phyloP scores from a whole-genome alignment of 2,888 invertebrate genomes.

The Stegophylla sp. region DNA sequence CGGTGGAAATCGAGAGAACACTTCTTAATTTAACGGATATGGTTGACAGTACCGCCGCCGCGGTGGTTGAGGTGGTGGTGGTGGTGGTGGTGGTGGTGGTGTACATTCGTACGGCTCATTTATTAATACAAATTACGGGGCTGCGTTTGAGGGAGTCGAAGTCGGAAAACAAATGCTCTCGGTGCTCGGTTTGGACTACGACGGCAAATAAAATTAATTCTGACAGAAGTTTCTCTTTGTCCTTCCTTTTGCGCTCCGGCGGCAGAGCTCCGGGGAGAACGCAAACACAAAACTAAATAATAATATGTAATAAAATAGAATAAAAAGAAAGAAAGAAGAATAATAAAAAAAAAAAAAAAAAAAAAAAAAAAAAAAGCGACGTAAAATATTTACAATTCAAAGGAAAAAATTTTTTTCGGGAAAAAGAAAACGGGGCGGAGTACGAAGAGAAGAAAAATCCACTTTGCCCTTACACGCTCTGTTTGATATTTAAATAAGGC shows the following conservation, averaged over 20 bases:
- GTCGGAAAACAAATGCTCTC: constrained; percentile 21
- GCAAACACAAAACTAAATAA: constrained; percentile 23
- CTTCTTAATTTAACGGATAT: not conserved
- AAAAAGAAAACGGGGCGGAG: not conserved
- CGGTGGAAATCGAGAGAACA: not conserved
- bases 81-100: no score
- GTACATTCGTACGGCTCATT: not conserved
- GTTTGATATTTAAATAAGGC: constrained; percentile 53
- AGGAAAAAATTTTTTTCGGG: constrained; percentile 15
- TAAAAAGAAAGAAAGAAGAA: no score
- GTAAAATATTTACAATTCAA: constrained; percentile 1
- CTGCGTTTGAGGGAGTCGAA: not conserved
- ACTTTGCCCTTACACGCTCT: constrained; percentile 34
- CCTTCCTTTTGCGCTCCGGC: not conserved
- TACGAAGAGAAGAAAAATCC: constrained; percentile 27
- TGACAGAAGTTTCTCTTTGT: constrained; percentile 15
- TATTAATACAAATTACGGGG: constrained; percentile 10
- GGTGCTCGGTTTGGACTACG: not conserved
- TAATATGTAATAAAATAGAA: no score
- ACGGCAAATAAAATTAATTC: constrained; percentile 19
- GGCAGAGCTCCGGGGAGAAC: no score
- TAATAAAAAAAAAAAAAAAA: no score
- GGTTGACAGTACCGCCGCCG: not conserved
- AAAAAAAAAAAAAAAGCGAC: constrained; percentile 1
- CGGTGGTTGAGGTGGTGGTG: no score